Base-by-base conservation (phyloP, 2,888 invertebrate species). In the Limnephilus rhombicus region DNA sequence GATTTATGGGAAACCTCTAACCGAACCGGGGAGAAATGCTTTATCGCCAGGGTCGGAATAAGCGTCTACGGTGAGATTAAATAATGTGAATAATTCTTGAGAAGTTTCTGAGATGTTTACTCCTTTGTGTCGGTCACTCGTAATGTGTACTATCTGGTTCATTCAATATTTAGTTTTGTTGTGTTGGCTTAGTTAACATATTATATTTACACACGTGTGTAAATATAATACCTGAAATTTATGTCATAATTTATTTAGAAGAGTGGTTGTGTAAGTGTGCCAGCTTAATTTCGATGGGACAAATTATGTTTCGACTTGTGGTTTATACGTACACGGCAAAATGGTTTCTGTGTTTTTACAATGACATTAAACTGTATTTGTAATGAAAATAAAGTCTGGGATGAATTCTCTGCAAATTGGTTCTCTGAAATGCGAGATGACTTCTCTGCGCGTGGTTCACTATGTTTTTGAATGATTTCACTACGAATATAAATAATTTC, bases 1-100 rank as follows among this genome's bases (percentile, higher is more conserved):
- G 93, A 93, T 93, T 93, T 93, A 93, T 93, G 90, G 93, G 88
- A 37, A 85, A 93, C 93, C 92, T 91, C 90, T 37, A 86, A 80
- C 85, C 85, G 31, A 86, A 85, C 80, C 68, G n/a, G 7, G 37
- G 41, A 45, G 89, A 41, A 31, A 89, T 45, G 89, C 80, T 68
- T 45, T 81, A 37, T 41, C 80, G 37, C 34, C 89, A 89, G 89
- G 45, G 89, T 37, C 34, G 86, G 86, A 29, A 41, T 41, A 29
- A 86, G 86, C 34, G 37, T n/a, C 24, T 83, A 7, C 24, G n/a
- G 68, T 24, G 68, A 68, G 68, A 68, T 68, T 68, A 68, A 68
- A 68, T n/a, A 68, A 68, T 68, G 68, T 24, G 24, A 68, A 68
- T 68, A 68, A 68, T 24, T 24, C 24, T 68, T 68, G 9, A 24